Conservation (phyloP, 2,888 invertebrate species). For the Ichneumoninae sp. region DNA sequence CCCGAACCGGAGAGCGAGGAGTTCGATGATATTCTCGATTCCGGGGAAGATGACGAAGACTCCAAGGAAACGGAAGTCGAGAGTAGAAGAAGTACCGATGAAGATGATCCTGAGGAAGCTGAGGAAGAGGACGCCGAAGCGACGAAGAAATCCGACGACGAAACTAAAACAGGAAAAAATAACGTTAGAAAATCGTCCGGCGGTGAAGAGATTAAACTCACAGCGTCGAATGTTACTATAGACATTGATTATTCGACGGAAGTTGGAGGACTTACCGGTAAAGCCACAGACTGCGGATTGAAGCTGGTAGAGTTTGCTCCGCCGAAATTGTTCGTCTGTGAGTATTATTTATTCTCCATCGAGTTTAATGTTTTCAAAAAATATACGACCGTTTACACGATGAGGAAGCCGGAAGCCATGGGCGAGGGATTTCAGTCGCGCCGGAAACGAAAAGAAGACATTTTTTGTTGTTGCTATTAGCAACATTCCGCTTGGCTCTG, state of each 20-base stretch:
- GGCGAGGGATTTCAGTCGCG: neutral
- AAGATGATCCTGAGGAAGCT: neutral
- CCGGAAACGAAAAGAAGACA: neutral
- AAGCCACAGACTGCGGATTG: constrained; percentile 86
- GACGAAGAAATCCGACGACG: neutral
- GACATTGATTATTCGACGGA: constrained; percentile 65
- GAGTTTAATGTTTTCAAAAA: neutral
- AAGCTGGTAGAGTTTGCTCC: constrained; percentile 85
- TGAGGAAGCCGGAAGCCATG: neutral
- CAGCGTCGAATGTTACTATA: constrained; percentile 62
- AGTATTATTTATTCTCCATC: constrained; percentile 72
- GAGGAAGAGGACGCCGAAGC: constrained; percentile 1
- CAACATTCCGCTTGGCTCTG: neutral
- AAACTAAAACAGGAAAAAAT: neutral
- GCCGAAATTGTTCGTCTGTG: constrained; percentile 87
- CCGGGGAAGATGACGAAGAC: constrained; percentile 31
- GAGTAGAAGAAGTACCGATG: neutral
- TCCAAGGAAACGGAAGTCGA: neutral
- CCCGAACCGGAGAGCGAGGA: constrained; percentile 37
- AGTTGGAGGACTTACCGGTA: constrained; percentile 31
- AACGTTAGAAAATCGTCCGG: neutral
- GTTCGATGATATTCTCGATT: constrained; percentile 5
- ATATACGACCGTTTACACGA: neutral
- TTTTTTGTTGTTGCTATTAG: neutral
- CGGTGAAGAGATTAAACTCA: constrained; percentile 14